Evolutionary conservation across 2,888 invertebrate genomes (phyloP), one percentile per base, ranked within the genome.

Genomic region (Abrostola tripartita): DNA sequence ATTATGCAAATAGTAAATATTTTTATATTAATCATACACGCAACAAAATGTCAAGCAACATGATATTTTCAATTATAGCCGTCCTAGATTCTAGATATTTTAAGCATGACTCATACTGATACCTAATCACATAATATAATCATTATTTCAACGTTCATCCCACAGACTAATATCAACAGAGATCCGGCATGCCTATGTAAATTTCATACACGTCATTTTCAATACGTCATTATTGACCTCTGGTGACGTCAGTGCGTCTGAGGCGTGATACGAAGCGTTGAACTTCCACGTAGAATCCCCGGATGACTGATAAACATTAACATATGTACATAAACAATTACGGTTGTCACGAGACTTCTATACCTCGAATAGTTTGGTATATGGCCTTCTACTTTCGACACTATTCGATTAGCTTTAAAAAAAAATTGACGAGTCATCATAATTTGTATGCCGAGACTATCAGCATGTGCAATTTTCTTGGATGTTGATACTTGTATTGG

Each of bases 141-240:
- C 50, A 35, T 35, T 11, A 36, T 36, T 11, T 35, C 11, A 9
- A 5, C 10, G 5, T 61, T 53, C 41, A 57, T 2, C 11, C 51
- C 57, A 42, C 44, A 38, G 37, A 9, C 44, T 54, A 73, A 73
- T 65, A 42, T 50, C 71, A 71, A 44, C 14, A 50, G 38, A 37
- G 8, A 66, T 66, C 58, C 62, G 74, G 42, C 5, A 58, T 52
- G 24, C 36, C 50, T 52, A 59, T 68, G 59, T 68, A 50, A 50
- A 74, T 74, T 54, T 69, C 50, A 41, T 35, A 37, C 12, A 57
- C 60, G 68, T 75, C 71, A 47, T 24, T 35, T 44, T 50, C 40
- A 7, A 37, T 59, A 68, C 74, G 71, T 74, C 64, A 71, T 37
- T 0, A 41, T 35, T 65, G 64, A 74, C 60, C 74, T 68, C 61